Evolutionary conservation across 2,113 vertebrate genomes (phyloP).

Genomic region (Galeopterus variegatus): DNA sequence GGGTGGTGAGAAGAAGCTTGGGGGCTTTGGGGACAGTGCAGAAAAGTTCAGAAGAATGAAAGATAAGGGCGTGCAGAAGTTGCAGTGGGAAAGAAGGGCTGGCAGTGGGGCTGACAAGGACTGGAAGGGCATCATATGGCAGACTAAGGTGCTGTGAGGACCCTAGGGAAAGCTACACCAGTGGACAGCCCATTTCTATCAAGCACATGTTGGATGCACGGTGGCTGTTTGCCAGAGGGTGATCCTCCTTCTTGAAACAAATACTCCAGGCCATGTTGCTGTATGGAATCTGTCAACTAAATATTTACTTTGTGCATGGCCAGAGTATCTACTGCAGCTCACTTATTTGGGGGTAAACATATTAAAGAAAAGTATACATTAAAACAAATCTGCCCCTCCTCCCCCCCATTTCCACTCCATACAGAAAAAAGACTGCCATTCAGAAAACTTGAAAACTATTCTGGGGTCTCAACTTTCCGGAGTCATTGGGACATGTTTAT

Average conservation of each 20-base stretch:
- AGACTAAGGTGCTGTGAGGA: neutral
- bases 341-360: slow-evolving; percentile 77
- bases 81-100: neutral
- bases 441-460: slow-evolving; percentile 48
- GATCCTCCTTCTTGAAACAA: slow-evolving; percentile 51
- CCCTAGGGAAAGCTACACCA: accelerated
- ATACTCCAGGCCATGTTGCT: slow-evolving; percentile 39
- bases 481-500: slow-evolving; percentile 38
- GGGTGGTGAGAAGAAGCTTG: neutral
- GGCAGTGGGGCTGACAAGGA: neutral
- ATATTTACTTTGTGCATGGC: slow-evolving; percentile 77
- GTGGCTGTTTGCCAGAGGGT: neutral
- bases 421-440: slow-evolving; percentile 59
- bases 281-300: slow-evolving; percentile 71
- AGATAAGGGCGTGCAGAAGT: neutral
- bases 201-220: accelerated
- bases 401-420: neutral
- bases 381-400: slow-evolving; percentile 51
- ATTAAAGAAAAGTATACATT: slow-evolving; percentile 75
- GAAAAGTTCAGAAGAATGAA: neutral
- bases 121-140: accelerated
- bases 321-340: slow-evolving; percentile 69
- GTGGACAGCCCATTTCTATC: neutral
- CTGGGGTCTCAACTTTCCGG: slow-evolving; percentile 63
- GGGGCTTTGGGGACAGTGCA: neutral